Conservation (phyloP, 2,888 invertebrate genomes). For the Sericinus montela region DNA sequence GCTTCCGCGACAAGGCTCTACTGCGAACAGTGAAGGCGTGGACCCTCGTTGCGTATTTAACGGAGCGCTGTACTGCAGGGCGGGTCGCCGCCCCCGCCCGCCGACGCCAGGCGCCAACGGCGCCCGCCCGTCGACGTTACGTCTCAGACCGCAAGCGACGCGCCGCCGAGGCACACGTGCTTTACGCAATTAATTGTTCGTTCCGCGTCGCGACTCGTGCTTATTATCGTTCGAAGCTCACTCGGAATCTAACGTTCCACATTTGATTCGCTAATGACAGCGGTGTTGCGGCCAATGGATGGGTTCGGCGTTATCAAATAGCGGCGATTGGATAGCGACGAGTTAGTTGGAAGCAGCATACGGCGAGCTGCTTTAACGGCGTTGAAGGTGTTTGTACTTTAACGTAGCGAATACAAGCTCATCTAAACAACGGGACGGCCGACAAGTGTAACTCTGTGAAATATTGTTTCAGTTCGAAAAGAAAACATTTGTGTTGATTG, state of each 20-base stretch:
- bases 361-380: neutral
- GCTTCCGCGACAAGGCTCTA: constrained; percentile 27
- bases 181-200: neutral
- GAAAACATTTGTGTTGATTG: neutral
- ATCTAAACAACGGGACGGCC: too few species aligned
- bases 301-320: neutral
- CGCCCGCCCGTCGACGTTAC: neutral
- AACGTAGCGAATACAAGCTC: too few species aligned
- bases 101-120: constrained; percentile 8
- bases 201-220: neutral
- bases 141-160: constrained; percentile 1
- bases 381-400: neutral
- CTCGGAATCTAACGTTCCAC: neutral
- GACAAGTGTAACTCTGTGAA: too few species aligned
- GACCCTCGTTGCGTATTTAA: constrained; percentile 3
- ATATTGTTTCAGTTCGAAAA: neutral
- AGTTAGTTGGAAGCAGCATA: neutral
- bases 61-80: neutral
- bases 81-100: constrained; percentile 21
- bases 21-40: constrained; percentile 16
- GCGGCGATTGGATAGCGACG: neutral
- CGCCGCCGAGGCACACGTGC: neutral
- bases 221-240: neutral
- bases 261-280: neutral
- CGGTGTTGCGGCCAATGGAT: neutral